Conservation (phyloP, 2,113 vertebrate species). For the Numida meleagris region DNA sequence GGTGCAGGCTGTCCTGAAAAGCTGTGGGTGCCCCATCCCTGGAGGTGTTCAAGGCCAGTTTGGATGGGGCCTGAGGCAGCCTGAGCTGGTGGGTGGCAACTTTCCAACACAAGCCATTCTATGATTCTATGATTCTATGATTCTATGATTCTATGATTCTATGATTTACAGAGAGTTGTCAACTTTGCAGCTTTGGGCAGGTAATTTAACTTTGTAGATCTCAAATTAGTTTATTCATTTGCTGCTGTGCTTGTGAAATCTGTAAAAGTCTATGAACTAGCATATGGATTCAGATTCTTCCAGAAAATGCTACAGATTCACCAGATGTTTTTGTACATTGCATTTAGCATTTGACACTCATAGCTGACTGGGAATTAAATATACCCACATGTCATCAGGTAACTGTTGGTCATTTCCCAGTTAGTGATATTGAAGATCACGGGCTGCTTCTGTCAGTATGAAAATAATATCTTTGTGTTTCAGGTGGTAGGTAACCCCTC, state of each 20-base stretch:
- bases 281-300: neutral
- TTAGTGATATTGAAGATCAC: neutral
- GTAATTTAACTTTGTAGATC: neutral
- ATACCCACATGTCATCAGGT: neutral
- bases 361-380: neutral
- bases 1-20: neutral
- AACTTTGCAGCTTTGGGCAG: neutral
- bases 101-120: neutral
- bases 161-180: neutral
- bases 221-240: neutral
- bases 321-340: neutral
- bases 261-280: neutral
- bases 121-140: neutral
- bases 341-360: neutral
- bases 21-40: neutral
- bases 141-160: neutral
- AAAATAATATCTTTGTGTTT: slow-evolving; percentile 1
- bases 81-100: neutral
- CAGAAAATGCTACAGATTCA: neutral
- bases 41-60: neutral
- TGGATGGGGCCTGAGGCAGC: neutral
- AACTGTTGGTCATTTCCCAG: neutral
- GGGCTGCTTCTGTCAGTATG: neutral
- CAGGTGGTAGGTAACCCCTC: neutral
- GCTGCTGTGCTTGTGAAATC: neutral